phyloP scores from a whole-genome alignment of 2,797 vertebrate genomes.

The Chelon auratus region DNA sequence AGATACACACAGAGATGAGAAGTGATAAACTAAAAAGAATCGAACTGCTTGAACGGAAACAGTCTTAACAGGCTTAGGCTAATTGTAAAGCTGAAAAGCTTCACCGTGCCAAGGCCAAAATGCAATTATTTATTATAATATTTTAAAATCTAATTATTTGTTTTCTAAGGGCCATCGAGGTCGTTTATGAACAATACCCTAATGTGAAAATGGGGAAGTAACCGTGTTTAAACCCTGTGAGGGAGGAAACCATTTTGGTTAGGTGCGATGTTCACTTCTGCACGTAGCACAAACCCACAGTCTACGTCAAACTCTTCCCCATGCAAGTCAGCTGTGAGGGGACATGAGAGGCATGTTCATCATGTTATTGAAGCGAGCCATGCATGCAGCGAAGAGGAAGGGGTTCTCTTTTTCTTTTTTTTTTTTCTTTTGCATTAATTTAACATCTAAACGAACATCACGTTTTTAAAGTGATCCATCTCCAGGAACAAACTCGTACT shows the following conservation, averaged over 20 bases:
- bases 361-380: neutral
- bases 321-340: neutral
- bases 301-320: slow-evolving; percentile 2
- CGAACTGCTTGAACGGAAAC: neutral
- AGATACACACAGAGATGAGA: neutral
- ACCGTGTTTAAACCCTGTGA: neutral
- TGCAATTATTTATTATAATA: neutral
- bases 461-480: neutral
- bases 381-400: neutral
- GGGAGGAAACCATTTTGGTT: slow-evolving; percentile 55
- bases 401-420: rapidly evolving
- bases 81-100: no score
- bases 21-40: neutral
- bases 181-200: neutral
- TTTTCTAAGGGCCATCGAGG: rapidly evolving
- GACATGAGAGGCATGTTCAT: neutral
- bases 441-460: no score
- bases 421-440: neutral
- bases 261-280: slow-evolving; percentile 52
- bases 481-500: slow-evolving; percentile 2
- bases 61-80: no score
- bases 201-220: slow-evolving; percentile 4
- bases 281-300: slow-evolving; percentile 64
- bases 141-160: neutral
- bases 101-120: neutral